phyloP scores from a whole-genome alignment of 2,113 vertebrate species.

The Anarrhichthys ocellatus region DNA sequence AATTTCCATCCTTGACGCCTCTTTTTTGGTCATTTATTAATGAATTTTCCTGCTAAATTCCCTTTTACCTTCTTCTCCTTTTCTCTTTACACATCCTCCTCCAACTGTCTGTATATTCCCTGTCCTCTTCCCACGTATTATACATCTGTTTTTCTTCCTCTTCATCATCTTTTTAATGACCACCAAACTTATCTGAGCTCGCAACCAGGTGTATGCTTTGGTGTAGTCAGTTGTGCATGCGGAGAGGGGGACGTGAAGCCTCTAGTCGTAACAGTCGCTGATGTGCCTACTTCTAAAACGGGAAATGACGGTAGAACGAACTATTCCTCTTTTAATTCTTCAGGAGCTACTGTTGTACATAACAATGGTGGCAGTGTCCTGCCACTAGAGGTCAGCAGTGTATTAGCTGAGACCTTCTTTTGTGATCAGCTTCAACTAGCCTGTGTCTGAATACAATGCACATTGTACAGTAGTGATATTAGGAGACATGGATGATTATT shows the following conservation, averaged over 20 bases:
- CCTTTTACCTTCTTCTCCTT: neutral
- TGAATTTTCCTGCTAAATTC: neutral
- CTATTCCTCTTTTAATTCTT: neutral
- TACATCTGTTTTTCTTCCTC: neutral
- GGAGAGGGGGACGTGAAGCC: conserved; percentile 26
- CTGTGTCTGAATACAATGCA: neutral
- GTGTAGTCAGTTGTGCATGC: neutral
- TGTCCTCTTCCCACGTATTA: neutral
- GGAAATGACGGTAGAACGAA: neutral
- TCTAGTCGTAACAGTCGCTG: neutral
- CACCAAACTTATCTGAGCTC: neutral
- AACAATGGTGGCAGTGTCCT: neutral
- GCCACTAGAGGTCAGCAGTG: conserved; percentile 67
- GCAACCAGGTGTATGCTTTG: conserved; percentile 7
- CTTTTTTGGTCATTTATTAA: neutral
- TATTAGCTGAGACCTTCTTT: neutral
- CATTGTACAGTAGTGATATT: neutral
- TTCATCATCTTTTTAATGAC: conserved; percentile 12
- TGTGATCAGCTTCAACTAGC: neutral
- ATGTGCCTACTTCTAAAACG: neutral
- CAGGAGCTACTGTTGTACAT: neutral
- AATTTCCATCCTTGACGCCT: neutral
- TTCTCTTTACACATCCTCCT: neutral
- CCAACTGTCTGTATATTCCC: neutral
- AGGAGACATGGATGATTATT: neutral